Evolutionary conservation across 53 echinoderm and acorn worm species (phyloP).

Genomic region (Astropecten irregularis): DNA sequence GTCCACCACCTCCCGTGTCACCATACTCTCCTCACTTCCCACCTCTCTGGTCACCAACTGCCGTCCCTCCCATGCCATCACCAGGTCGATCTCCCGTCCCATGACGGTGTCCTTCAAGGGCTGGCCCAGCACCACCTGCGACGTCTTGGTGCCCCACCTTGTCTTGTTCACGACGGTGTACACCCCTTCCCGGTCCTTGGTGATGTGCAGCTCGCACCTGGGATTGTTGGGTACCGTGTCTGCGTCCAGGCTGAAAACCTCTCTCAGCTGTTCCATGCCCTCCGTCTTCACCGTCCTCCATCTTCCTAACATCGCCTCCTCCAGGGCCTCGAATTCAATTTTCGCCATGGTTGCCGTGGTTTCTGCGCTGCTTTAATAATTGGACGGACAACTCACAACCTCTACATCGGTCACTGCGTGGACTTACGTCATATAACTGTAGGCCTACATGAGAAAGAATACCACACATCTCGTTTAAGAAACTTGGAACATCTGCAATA

Average conservation of each 20-base stretch:
- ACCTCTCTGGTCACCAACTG: not conserved
- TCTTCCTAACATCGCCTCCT: not conserved
- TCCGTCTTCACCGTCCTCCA: slow-evolving; percentile 19
- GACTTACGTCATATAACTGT: too few species aligned
- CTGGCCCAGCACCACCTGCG: slow-evolving; percentile 3
- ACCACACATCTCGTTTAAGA: too few species aligned
- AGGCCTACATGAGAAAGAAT: too few species aligned
- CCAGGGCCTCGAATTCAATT: not conserved
- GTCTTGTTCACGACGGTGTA: not conserved
- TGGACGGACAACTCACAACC: not conserved
- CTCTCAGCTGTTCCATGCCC: slow-evolving; percentile 13
- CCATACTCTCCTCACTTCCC: not conserved
- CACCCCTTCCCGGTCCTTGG: not conserved
- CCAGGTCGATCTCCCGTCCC: slow-evolving; percentile 22
- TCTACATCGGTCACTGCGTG: not conserved
- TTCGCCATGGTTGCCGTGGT: not conserved
- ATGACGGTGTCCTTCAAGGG: not conserved
- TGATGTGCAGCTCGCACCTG: not conserved
- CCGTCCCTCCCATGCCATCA: slow-evolving; percentile 4
- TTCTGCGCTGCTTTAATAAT: not conserved
- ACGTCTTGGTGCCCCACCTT: not conserved
- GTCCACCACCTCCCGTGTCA: slow-evolving; percentile 66
- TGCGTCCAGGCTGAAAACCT: slow-evolving; percentile 20
- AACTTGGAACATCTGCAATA: too few species aligned
- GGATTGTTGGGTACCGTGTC: slow-evolving; percentile 3